Conservation (phyloP, 2,888 invertebrate species). For the Acheta domesticus region DNA sequence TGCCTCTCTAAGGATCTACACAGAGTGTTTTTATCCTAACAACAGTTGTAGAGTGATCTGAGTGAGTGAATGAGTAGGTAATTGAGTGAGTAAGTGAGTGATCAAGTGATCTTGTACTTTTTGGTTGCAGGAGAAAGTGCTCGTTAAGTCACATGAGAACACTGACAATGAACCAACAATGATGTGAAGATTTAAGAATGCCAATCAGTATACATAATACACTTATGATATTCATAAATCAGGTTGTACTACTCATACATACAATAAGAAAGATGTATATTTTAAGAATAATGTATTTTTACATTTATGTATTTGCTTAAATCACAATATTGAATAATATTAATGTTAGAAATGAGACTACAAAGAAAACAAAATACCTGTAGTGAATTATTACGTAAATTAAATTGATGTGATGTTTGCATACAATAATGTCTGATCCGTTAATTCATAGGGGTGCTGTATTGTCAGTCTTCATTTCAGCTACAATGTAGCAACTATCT, state of each 20-base stretch:
- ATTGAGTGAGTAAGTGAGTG: not conserved
- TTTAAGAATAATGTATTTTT: not conserved
- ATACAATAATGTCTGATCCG: too few relatives aligned
- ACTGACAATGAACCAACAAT: constrained; percentile 32
- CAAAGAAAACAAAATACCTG: too few relatives aligned
- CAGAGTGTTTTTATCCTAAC: constrained; percentile 22
- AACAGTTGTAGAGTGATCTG: constrained; percentile 11
- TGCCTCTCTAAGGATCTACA: not conserved
- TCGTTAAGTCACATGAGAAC: constrained; percentile 32
- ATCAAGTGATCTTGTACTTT: constrained; percentile 24
- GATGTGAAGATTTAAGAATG: constrained; percentile 24
- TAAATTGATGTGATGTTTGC: too few relatives aligned
- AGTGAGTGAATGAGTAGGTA: not conserved
- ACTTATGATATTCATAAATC: not conserved
- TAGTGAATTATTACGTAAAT: too few relatives aligned
- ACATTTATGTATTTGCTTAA: too few relatives aligned
- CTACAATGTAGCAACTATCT: constrained; percentile 7
- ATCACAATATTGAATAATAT: too few relatives aligned
- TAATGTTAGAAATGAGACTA: too few relatives aligned
- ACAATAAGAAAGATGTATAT: not conserved
- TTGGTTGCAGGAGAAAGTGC: constrained; percentile 29
- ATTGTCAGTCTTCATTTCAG: not conserved
- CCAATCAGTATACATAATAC: not conserved
- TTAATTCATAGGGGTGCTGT: not conserved
- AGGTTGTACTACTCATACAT: not conserved